Percentiles rank a stretch among this genome's conserved stretches.
Evolutionary conservation across 1,140 invertebrate species (phyloP).

Genomic region (Meloidogyne floridensis): DNA sequence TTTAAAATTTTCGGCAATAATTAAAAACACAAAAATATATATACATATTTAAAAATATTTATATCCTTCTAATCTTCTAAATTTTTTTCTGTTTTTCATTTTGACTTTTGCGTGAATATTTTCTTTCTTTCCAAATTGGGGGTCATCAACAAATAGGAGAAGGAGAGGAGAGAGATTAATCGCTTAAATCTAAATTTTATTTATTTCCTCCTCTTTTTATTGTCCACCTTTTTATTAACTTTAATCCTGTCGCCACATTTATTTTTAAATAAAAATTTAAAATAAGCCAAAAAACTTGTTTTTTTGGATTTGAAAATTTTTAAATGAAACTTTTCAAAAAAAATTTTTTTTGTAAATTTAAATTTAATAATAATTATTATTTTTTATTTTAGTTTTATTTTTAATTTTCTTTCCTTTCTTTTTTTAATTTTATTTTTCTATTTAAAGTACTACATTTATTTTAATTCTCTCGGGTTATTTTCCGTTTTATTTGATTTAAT

Average conservation of each 20-base stretch:
- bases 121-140: too few species aligned
- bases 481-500: background rate
- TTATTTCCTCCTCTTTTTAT: background rate
- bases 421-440: background rate
- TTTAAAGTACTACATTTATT: background rate
- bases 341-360: background rate
- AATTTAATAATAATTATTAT: background rate
- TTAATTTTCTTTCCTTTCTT: background rate
- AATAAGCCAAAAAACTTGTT: background rate
- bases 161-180: background rate
- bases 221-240: conserved; percentile 9
- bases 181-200: background rate
- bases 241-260: background rate
- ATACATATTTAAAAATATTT: too few species aligned
- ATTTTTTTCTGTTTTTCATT: too few species aligned
- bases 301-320: background rate
- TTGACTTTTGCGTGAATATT: too few species aligned
- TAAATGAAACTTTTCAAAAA: background rate
- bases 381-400: background rate
- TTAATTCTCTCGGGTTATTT: background rate
- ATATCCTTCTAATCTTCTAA: too few species aligned
- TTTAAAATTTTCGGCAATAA: too few species aligned
- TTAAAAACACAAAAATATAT: too few species aligned
- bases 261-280: conserved; percentile 1
- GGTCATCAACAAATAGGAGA: too few species aligned